Percentiles rank a stretch among this genome's conserved stretches.
Conservation (phyloP, 2,113 vertebrate species). For the Oceanites oceanicus region DNA sequence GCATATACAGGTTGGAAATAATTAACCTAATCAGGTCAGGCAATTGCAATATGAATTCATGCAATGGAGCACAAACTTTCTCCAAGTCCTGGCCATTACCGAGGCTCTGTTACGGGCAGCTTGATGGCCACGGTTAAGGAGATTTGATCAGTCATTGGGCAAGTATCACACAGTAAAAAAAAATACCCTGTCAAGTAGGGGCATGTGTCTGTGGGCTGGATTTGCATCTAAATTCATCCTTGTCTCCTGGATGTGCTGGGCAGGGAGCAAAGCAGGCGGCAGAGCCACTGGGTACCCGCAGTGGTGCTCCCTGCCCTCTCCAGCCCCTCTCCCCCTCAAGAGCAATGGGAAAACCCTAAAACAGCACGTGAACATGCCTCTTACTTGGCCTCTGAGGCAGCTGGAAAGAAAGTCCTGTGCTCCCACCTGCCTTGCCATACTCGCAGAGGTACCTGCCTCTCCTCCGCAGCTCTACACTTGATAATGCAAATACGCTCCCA, state of each 20-base stretch:
- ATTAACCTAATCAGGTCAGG: not conserved
- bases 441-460: not conserved
- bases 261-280: not conserved
- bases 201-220: not conserved
- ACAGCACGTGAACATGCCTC: accelerated
- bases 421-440: not conserved
- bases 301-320: not conserved
- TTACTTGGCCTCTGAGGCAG: not conserved
- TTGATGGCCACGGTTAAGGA: not conserved
- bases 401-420: not conserved
- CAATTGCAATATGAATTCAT: not conserved
- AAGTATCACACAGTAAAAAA: not conserved
- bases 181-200: not conserved
- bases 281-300: not conserved
- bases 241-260: not conserved
- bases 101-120: not conserved
- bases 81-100: not conserved
- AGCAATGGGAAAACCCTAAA: not conserved
- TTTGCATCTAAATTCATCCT: not conserved
- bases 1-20: not conserved
- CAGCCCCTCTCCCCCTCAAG: not conserved
- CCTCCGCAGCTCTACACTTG: not conserved
- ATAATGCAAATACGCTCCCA: not conserved
- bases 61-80: not conserved
- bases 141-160: not conserved